A percentile compares a stretch with the other conserved stretches of the same genome.
Conservation (phyloP, 2,113 vertebrate genomes). For the Heliornis fulica region DNA sequence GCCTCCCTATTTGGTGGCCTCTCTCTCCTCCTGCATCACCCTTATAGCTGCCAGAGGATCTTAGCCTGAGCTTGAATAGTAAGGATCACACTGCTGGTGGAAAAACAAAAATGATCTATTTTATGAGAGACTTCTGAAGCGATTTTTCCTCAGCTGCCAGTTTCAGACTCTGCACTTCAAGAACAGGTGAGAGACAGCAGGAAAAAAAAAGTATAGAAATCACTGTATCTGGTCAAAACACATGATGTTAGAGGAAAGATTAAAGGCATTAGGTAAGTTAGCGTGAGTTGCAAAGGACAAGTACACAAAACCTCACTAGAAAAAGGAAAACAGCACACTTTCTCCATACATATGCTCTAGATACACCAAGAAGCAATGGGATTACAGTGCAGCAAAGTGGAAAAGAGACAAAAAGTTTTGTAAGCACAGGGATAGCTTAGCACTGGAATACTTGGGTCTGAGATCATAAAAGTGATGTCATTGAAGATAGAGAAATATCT, state of each 20-base stretch:
- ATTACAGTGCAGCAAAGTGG: background rate
- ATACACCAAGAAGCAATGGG: background rate
- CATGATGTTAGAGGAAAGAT: background rate
- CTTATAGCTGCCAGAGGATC: background rate
- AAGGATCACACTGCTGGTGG: background rate
- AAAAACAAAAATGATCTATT: background rate
- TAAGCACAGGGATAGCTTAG: background rate
- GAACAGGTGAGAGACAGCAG: background rate
- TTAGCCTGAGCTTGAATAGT: background rate
- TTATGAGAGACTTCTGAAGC: background rate
- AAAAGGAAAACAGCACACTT: background rate
- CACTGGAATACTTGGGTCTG: background rate
- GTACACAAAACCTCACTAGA: background rate
- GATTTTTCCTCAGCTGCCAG: background rate
- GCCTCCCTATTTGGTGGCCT: background rate
- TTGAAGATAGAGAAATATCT: background rate
- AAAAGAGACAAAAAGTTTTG: background rate
- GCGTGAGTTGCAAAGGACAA: background rate
- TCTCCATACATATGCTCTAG: background rate
- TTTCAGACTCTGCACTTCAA: background rate
- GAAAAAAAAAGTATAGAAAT: background rate
- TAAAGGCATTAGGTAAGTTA: background rate
- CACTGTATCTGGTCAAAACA: background rate
- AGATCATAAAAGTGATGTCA: background rate
- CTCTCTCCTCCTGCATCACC: background rate